Conservation (phyloP, 1,140 invertebrate species). For the Apis cerana region DNA sequence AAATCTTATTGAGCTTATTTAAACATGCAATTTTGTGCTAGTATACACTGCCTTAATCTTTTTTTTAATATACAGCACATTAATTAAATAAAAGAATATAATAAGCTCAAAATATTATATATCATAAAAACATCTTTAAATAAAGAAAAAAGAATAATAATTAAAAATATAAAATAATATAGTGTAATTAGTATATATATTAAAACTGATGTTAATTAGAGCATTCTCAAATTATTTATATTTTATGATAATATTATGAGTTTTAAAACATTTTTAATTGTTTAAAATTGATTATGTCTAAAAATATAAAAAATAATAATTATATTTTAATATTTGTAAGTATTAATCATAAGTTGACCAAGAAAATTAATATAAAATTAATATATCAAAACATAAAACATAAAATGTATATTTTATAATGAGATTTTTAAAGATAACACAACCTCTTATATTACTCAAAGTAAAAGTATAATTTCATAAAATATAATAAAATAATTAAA, state of each 20-base stretch:
- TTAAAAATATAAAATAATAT: conserved; percentile 4
- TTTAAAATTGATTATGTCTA: not conserved
- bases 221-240: not conserved
- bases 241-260: not conserved
- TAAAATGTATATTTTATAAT: not conserved
- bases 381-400: not conserved
- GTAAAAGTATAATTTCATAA: not conserved
- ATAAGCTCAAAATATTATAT: conserved; percentile 22
- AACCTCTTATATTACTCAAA: not conserved
- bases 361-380: conserved; percentile 1
- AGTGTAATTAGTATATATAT: conserved; percentile 19
- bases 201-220: conserved; percentile 24
- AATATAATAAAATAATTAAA: conserved; percentile 20
- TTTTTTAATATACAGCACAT: not conserved
- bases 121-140: conserved; percentile 8
- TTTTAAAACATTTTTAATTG: not conserved
- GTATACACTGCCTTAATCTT: not conserved
- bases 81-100: conserved; percentile 12
- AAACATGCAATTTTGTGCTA: conserved; percentile 2
- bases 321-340: not conserved
- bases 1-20: conserved; percentile 13
- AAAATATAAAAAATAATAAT: not conserved
- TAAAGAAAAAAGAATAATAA: not conserved
- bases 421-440: conserved; percentile 21
- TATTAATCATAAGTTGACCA: not conserved